These are phyloP conservation scores for Drosophila elegans DNA, from an alignment of 1,140 invertebrate genomes.

Conservation along the genomic window DNA sequence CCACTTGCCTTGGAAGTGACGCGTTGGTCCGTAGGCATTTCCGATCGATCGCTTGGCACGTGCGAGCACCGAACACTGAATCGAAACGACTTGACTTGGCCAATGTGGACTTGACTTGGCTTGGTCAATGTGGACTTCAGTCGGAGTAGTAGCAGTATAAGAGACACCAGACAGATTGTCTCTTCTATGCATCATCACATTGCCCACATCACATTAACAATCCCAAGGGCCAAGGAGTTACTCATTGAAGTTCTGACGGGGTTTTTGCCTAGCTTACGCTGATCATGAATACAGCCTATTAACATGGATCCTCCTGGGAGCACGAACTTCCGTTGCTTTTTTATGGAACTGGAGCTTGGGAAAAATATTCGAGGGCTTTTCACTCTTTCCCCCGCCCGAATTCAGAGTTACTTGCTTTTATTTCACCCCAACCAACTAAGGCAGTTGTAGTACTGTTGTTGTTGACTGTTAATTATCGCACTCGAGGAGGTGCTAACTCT, in stretches of 20 bases:
- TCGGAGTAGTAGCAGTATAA: constrained; percentile 11
- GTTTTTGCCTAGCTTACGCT: too few species aligned
- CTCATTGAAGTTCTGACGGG: too few species aligned
- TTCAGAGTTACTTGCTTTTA: too few species aligned
- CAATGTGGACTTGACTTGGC: neutral
- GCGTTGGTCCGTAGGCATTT: constrained; percentile 59
- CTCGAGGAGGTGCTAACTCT: constrained; percentile 52
- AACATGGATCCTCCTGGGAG: too few species aligned
- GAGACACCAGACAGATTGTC: constrained; percentile 11
- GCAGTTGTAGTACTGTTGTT: too few species aligned
- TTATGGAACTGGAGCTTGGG: too few species aligned
- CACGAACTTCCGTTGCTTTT: too few species aligned
- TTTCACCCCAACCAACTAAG: neutral
- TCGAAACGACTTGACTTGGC: constrained; percentile 8
- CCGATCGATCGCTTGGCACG: constrained; percentile 47
- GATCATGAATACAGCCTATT: too few species aligned
- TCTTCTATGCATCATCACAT: constrained; percentile 4
- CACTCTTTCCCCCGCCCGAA: too few species aligned
- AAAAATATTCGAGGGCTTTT: too few species aligned
- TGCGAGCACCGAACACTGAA: constrained; percentile 39
- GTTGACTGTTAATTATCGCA: constrained; percentile 60
- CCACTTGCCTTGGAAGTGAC: constrained; percentile 24
- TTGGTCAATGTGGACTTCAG: neutral
- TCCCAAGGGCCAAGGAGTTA: neutral
- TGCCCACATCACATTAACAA: too few species aligned